Evolutionary conservation across 2,888 invertebrate genomes (phyloP).

Genomic region (Nezara viridula): DNA sequence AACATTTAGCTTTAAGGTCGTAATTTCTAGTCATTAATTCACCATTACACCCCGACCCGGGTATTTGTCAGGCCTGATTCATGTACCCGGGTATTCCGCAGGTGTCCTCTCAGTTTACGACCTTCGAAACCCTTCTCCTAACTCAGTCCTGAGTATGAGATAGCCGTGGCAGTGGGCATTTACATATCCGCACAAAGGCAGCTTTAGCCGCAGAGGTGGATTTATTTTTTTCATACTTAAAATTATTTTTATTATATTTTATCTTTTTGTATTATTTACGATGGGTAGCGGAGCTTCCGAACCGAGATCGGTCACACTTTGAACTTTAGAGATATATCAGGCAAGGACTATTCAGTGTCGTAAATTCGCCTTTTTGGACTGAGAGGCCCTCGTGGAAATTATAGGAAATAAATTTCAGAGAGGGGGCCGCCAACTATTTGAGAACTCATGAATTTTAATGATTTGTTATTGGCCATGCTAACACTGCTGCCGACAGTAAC

Average conservation of each 20-base stretch:
- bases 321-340: neutral
- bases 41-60: neutral
- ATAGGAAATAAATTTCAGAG: neutral
- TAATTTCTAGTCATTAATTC: neutral
- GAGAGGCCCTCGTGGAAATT: neutral
- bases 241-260: neutral
- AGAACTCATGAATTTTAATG: slow-evolving; percentile 1
- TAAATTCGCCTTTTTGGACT: neutral
- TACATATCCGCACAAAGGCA: neutral
- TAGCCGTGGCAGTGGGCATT: neutral
- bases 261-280: neutral
- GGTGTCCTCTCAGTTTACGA: neutral
- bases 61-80: neutral
- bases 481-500: neutral
- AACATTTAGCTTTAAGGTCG: neutral
- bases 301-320: slow-evolving; percentile 15
- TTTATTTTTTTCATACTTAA: slow-evolving; percentile 10
- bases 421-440: neutral
- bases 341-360: neutral
- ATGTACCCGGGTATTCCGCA: neutral
- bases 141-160: neutral
- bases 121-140: neutral
- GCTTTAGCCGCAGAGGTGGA: neutral
- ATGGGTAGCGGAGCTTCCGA: neutral
- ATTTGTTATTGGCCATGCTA: neutral